Base-by-base conservation (phyloP, 2,797 vertebrate genomes). In the Pseudochaenichthys georgianus region DNA sequence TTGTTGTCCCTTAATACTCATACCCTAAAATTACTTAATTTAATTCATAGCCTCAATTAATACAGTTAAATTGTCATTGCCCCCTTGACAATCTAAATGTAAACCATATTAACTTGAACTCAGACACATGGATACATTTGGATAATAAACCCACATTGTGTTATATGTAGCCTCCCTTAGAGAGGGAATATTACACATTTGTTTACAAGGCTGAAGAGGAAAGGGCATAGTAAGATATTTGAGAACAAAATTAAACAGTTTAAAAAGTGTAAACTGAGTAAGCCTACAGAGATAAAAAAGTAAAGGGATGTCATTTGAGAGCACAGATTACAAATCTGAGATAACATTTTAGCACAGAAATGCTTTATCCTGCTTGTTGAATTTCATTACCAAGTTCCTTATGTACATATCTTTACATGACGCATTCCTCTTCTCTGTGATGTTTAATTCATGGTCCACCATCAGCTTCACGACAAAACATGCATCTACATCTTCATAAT, bases 381-480 rank as follows among this genome's bases (percentile, higher is more conserved):
- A 61, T 68, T 75, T 57, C 42, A 73, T 15, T 48, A 17, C 38
- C 8, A 13, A 69, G 28, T n/a, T 59, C 43, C 53, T 66, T 72
- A 67, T 28, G 54, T 54, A 70, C n/a, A 12, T 28, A 69, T 55
- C 64, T 48, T 64, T 38, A 59, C 46, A 42, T 47, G 31, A 71
- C 66, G 60, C 59, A 54, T 79, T 73, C 46, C 41, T 88, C 65
- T 67, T 38, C 17, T 66, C 57, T 72, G 43, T 70, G 61, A 87
- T 89, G 66, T 87, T 84, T 82, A 89, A 90, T 88, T 85, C 73
- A 92, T 70, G 23, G 57, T 62, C 70, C 66, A 70, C 60, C 64
- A 77, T 19, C 61, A 71, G 60, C 68, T 61, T 34, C 78, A 73
- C 64, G 77, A 74, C 55, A 85, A 79, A 79, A 72, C 70, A 77